A percentile compares a stretch with the other conserved stretches of the same genome.
phyloP scores from a whole-genome alignment of 2,113 vertebrate species.

The Raja brachyura region DNA sequence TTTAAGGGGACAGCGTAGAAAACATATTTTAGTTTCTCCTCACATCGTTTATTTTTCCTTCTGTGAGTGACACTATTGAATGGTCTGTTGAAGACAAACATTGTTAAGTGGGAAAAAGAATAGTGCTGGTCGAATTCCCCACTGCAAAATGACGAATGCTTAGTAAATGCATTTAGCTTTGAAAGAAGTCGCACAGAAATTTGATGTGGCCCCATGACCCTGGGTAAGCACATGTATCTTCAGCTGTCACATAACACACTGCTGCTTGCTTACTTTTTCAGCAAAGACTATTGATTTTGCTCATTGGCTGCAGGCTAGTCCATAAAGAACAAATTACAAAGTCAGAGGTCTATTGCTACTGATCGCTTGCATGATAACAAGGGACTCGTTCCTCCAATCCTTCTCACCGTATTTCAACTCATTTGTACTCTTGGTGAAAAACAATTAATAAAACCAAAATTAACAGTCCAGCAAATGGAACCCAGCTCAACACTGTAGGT shows the following conservation, averaged over 20 bases:
- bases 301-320: conserved; percentile 80
- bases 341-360: conserved; percentile 75
- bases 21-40: conserved; percentile 53
- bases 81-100: conserved; percentile 74
- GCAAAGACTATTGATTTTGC: conserved; percentile 80
- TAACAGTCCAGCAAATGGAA: conserved; percentile 22
- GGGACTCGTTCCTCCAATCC: conserved; percentile 56
- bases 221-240: conserved; percentile 72
- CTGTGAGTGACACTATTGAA: conserved; percentile 63
- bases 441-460: not conserved
- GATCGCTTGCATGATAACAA: conserved; percentile 74
- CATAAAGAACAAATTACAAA: conserved; percentile 87
- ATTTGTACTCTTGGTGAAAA: conserved; percentile 13
- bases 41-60: conserved; percentile 64
- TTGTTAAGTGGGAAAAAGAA: conserved; percentile 67
- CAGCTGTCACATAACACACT: conserved; percentile 72
- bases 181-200: conserved; percentile 74
- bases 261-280: conserved; percentile 71
- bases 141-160: conserved; percentile 65
- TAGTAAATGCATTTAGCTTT: conserved; percentile 71
- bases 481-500: not conserved
- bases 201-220: conserved; percentile 71
- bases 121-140: conserved; percentile 58
- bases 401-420: conserved; percentile 46
- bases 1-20: not conserved